phyloP scores from a whole-genome alignment of 2,888 invertebrate species.

The Drosophila siamana region DNA sequence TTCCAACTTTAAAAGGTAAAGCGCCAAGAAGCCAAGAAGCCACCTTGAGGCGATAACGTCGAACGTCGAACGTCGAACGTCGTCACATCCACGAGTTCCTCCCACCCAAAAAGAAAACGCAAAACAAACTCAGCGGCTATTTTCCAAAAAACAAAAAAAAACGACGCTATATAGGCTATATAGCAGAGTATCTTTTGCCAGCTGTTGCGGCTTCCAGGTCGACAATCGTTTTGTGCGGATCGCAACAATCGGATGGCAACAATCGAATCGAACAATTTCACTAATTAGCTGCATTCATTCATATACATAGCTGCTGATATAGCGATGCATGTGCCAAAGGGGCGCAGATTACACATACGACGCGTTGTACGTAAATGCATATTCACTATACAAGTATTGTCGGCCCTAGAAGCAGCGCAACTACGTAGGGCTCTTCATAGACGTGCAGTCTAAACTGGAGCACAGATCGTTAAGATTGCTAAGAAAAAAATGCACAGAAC shows the following conservation, averaged over 20 bases:
- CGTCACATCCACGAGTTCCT: constrained; percentile 17
- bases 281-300: constrained; percentile 66
- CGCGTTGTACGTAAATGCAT: not conserved
- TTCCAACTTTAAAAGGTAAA: constrained; percentile 25
- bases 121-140: constrained; percentile 13
- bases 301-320: not conserved
- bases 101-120: not conserved
- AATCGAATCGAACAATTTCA: constrained; percentile 56
- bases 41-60: constrained; percentile 33
- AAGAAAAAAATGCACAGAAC: constrained; percentile 1
- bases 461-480: constrained; percentile 55
- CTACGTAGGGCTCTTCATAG: constrained; percentile 28
- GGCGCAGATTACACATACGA: constrained; percentile 26
- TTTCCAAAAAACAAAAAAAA: no score
- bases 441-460: constrained; percentile 58
- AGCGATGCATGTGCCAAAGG: not conserved
- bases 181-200: not conserved
- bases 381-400: constrained; percentile 4
- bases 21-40: constrained; percentile 31
- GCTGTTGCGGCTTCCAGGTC: constrained; percentile 21
- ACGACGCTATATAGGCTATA: not conserved
- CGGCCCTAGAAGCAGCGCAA: not conserved
- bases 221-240: constrained; percentile 28
- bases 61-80: no score
- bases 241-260: constrained; percentile 42